Base-by-base conservation (phyloP, 35 echinoderm and acorn worm species). In the Hemicentrotus pulcherrimus region DNA sequence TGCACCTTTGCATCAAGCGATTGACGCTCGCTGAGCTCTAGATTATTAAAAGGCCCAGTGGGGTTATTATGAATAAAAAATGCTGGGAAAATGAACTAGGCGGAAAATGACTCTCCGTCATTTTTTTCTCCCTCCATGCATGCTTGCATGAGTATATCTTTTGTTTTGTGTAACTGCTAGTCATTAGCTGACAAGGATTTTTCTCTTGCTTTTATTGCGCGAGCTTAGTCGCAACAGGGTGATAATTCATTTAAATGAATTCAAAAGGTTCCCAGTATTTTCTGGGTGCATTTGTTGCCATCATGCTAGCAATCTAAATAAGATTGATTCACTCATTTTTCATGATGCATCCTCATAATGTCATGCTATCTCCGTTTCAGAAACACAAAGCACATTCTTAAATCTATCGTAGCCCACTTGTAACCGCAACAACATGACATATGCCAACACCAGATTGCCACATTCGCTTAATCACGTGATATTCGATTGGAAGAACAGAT, bases 21-120 rank as follows among this genome's bases (percentile, higher is more conserved):
- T 78, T 78, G 18, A 28, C 65, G 65, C 19, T 22, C 5, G 7
- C 6, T 78, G 65, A 78, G 65, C 65, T 78, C 22, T 78, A 22
- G 65, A 78, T 78, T 78, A 78, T 78, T 78, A 78, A 78, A 78
- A 78, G 6, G 22, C 65, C 65, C 65, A 18, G 28, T 78, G 65
- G 65, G 65, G 65, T 78, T 78, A 78, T 78, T 78, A 78, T 78
- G 65, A 78, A 78, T 78, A 78, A 78, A 78, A 78, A 78, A 78
- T 78, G 65, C 65, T 78, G 65, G 22, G 65, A 78, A 78, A 78
- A 78, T 78, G 65, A 78, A 78, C 65, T 78, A 78, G 1, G 65
- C 65, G 19, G 65, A 78, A 78, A 78, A 78, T 78, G 65, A 28
- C 65, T 78, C n/a, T 28, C 65, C 65, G 65, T 78, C 65, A 78